Evolutionary conservation across 2,797 vertebrate genomes (phyloP).

Genomic region (Taenioides sp.): DNA sequence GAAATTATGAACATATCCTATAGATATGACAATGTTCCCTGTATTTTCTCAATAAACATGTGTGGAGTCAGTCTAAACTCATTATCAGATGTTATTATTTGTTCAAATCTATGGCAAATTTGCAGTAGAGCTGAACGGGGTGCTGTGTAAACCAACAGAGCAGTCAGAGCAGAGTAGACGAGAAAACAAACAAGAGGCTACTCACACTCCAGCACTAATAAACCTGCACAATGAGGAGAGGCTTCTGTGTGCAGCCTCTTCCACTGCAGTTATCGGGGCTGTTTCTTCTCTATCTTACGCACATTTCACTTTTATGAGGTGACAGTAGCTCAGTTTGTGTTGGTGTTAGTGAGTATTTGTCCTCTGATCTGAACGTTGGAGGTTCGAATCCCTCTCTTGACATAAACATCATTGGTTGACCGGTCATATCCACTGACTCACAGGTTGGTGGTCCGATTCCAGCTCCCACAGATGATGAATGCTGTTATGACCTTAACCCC

Average conservation of each 20-base stretch:
- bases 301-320: no score
- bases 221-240: constrained; percentile 7
- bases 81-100: constrained; percentile 13
- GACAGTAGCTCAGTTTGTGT: no score
- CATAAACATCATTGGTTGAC: no score
- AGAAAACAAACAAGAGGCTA: constrained; percentile 16
- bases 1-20: not conserved
- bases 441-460: no score
- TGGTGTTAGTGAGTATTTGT: no score
- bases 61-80: not conserved
- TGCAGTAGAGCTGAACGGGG: not conserved
- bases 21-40: not conserved
- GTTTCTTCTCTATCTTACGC: no score
- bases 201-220: constrained; percentile 4
- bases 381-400: no score
- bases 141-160: constrained; percentile 12
- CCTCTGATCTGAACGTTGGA: no score
- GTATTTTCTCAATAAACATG: not conserved
- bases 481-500: no score
- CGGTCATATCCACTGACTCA: no score
- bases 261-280: not conserved
- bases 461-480: no score
- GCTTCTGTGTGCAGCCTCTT: not conserved
- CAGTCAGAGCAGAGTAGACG: not conserved
- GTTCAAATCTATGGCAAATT: not conserved